Percentiles rank a stretch among this genome's conserved stretches.
Evolutionary conservation across 2,113 vertebrate species (phyloP).

Genomic region (Ammodytes marinus): DNA sequence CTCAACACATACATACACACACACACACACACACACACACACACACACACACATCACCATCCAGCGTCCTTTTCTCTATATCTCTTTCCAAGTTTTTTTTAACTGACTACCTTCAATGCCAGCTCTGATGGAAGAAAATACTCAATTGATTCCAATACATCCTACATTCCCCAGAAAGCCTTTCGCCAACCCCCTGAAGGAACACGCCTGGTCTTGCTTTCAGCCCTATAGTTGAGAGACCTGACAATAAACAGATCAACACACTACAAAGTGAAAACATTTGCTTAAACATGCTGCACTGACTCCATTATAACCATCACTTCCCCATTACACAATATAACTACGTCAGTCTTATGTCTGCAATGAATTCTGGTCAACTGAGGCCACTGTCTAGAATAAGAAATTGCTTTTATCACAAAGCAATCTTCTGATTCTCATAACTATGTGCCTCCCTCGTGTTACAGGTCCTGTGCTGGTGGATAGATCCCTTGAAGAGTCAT

Average conservation of each 20-base stretch:
- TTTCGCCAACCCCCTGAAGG: not conserved
- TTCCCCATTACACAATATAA: not conserved
- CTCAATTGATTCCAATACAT: not conserved
- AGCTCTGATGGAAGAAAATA: not conserved
- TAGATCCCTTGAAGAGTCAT: not conserved
- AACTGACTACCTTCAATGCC: not conserved
- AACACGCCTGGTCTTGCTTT: not conserved
- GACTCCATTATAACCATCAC: not conserved
- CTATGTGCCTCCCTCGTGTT: not conserved
- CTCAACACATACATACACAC: not conserved
- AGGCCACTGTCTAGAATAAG: not conserved
- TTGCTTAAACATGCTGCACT: not conserved
- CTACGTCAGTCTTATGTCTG: not conserved
- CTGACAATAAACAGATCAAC: not conserved
- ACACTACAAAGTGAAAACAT: not conserved
- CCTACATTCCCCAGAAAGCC: slow-evolving; percentile 23
- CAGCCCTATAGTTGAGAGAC: not conserved
- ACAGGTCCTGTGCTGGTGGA: not conserved
- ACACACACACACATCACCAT: not conserved
- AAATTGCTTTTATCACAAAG: not conserved
- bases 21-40: not conserved
- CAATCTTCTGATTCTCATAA: not conserved
- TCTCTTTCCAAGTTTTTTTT: not conserved
- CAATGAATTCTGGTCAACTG: slow-evolving; percentile 13
- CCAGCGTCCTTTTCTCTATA: slow-evolving; percentile 13